phyloP scores from a whole-genome alignment of 2,888 invertebrate genomes.

The Protula sp. region DNA sequence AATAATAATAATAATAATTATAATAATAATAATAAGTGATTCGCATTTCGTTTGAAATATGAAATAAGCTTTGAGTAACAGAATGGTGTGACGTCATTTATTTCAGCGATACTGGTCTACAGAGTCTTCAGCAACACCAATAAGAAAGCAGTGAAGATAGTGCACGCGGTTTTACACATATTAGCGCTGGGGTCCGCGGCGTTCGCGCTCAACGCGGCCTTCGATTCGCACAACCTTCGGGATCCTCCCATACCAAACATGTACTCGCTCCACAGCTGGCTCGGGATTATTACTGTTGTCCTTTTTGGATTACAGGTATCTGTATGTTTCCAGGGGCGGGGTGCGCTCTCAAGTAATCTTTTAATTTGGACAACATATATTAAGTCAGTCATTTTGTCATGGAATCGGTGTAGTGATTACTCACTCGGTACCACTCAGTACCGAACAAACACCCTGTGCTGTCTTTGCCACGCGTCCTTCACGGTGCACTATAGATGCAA shows the following conservation, averaged over 20 bases:
- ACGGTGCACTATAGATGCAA: no score
- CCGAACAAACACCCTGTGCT: no score
- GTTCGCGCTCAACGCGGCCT: not conserved
- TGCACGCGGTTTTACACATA: constrained; percentile 36
- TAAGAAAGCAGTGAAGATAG: constrained; percentile 70
- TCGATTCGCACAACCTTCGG: constrained; percentile 61
- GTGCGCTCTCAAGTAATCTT: no score
- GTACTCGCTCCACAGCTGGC: constrained; percentile 69
- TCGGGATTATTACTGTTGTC: constrained; percentile 68
- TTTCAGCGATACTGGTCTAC: constrained; percentile 74
- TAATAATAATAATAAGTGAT: not conserved
- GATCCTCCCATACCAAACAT: constrained; percentile 56
- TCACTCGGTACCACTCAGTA: no score
- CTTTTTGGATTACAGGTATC: constrained; percentile 70
- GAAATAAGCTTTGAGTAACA: no score
- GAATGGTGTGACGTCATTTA: not conserved
- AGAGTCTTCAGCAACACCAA: constrained; percentile 68
- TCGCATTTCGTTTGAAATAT: not conserved
- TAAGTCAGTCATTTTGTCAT: no score
- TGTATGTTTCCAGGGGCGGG: no score
- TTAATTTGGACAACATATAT: no score
- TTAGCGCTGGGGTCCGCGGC: not conserved
- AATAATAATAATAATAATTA: not conserved
- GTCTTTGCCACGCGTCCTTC: no score
- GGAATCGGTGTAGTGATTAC: no score